These are phyloP conservation scores for Actinia equina DNA, from an alignment of 64 coral and sea anemone species.

Conservation along the genomic window DNA sequence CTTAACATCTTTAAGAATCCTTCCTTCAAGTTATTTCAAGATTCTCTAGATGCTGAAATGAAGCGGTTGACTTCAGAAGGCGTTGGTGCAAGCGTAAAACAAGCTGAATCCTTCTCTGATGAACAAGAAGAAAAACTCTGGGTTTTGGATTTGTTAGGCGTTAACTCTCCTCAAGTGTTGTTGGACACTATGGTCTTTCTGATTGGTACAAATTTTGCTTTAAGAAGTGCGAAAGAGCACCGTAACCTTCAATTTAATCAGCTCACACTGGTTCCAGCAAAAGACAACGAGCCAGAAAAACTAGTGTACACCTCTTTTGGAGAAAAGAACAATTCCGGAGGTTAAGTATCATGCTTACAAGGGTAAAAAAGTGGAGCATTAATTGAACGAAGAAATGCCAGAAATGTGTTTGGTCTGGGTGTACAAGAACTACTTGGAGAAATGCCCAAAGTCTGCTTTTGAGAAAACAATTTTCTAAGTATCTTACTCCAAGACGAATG, in stretches of 20 bases:
- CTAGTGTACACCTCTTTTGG: conserved; percentile 38
- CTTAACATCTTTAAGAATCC: conserved; percentile 4
- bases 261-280: background rate
- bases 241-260: background rate
- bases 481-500: conserved; percentile 10
- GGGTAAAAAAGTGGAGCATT: conserved; percentile 31
- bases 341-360: conserved; percentile 25
- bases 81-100: background rate
- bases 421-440: conserved; percentile 41
- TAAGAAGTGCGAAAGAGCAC: no score
- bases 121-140: conserved; percentile 24
- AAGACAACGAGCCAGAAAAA: conserved; percentile 8
- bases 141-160: background rate
- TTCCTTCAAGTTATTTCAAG: conserved; percentile 23
- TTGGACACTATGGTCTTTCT: conserved; percentile 30
- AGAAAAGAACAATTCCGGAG: conserved; percentile 31
- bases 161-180: conserved; percentile 22
- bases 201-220: no score
- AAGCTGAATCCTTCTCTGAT: conserved; percentile 4
- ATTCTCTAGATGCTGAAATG: conserved; percentile 27
- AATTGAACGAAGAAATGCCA: conserved; percentile 9
- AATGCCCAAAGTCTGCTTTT: conserved; percentile 23
- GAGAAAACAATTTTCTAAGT: background rate
- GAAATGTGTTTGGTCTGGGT: conserved; percentile 29
- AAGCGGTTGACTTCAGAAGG: background rate